phyloP scores from a whole-genome alignment of 2,797 vertebrate genomes.

The Ficedula albicollis region DNA sequence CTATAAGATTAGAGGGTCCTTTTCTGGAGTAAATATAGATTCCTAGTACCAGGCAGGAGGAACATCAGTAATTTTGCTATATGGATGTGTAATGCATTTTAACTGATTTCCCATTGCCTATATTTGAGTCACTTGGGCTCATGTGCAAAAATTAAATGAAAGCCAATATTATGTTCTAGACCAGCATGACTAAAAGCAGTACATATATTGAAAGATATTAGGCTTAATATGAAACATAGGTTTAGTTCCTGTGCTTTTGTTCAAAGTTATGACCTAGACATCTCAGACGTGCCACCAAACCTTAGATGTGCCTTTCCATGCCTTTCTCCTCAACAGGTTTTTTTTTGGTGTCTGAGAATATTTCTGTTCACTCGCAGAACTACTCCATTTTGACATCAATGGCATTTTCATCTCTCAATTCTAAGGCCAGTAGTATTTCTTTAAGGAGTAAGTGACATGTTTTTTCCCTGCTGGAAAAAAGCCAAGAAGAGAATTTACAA shows the following conservation, averaged over 20 bases:
- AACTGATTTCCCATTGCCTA: background rate
- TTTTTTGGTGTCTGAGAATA: background rate
- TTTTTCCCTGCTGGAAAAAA: background rate
- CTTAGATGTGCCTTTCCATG: background rate
- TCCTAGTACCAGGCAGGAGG: background rate
- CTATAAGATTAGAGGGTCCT: background rate
- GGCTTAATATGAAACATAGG: background rate
- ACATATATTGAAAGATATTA: background rate
- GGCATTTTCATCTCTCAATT: background rate
- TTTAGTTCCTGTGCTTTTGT: background rate
- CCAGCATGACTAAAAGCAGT: background rate
- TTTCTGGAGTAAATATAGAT: background rate
- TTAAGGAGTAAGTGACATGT: background rate
- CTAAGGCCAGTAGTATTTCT: background rate
- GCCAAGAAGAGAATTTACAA: background rate
- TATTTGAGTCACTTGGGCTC: background rate
- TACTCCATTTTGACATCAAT: background rate
- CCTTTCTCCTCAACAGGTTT: background rate
- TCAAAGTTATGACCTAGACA: background rate
- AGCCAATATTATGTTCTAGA: background rate
- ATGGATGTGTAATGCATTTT: background rate
- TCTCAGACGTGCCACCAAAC: background rate
- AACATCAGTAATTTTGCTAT: background rate
- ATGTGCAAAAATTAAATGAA: background rate
- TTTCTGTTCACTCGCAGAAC: background rate